Percentiles rank a stretch among this genome's conserved stretches.
Evolutionary conservation across 2,888 invertebrate species (phyloP).

Genomic region (Glaucopsyche alexis): DNA sequence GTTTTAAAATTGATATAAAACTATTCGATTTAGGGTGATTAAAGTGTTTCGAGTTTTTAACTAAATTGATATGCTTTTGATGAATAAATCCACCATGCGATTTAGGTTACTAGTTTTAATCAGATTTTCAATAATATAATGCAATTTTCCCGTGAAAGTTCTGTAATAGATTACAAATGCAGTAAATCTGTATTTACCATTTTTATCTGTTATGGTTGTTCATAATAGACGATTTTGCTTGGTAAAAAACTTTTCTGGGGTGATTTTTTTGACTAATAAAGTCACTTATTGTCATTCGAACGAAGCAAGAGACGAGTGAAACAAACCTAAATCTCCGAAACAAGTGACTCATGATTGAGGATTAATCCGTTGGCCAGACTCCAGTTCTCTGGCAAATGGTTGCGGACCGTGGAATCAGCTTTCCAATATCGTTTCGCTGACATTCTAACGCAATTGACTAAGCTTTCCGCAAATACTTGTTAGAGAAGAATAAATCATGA

Average conservation of each 20-base stretch:
- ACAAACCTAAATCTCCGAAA: slow-evolving; percentile 18
- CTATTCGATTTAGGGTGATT: slow-evolving; percentile 56
- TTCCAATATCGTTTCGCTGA: slow-evolving; percentile 20
- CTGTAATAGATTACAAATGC: no score
- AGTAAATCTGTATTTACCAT: no score
- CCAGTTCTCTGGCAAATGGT: slow-evolving; percentile 21
- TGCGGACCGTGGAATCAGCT: slow-evolving; percentile 24
- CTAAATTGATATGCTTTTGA: background rate
- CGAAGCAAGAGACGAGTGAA: background rate
- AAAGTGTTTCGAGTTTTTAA: slow-evolving; percentile 30
- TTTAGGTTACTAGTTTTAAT: background rate
- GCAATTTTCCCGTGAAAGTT: no score
- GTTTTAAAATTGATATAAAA: slow-evolving; percentile 70
- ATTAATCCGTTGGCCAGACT: slow-evolving; percentile 23
- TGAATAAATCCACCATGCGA: background rate
- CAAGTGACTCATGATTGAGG: slow-evolving; percentile 28
- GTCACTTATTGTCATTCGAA: background rate
- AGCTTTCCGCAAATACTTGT: slow-evolving; percentile 2
- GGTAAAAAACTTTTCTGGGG: no score
- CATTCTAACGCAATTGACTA: slow-evolving; percentile 23
- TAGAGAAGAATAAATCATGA: background rate
- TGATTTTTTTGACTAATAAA: background rate
- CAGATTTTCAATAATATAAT: no score
- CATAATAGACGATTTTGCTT: no score
- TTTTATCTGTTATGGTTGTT: no score